Base-by-base conservation (phyloP, 2,113 vertebrate genomes). In the Rhombomys opimus region DNA sequence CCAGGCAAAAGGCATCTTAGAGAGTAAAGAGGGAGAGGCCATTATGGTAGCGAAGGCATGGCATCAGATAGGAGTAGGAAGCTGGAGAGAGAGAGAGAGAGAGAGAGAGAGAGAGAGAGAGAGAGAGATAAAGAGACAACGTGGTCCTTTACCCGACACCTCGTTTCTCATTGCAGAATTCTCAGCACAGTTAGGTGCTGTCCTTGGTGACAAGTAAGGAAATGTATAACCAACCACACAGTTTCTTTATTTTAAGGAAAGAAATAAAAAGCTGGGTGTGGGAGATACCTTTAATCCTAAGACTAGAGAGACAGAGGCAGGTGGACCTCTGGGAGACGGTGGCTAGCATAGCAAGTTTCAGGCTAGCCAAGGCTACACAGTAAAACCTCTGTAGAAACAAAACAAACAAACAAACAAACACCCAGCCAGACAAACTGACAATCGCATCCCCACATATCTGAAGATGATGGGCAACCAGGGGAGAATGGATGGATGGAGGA, bases 131-230 rank as follows among this genome's bases (percentile, higher is more conserved):
- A 67, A 35, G 17, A 20, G 63, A 78, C 30, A 78, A 81, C 65
- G 84, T 54, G 17, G 22, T 54, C 80, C 68, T 93, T 97, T 3
- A 20, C 12, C 7, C 88, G 50, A 20, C 50, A 32, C 68, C 81
- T 78, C 0, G 1, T 68, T 63, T 95, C 50, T 89, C 27, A 38
- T 6, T 93, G 90, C 57, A 93, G 95, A 96, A 2, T 96, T 96
- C 90, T 89, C 89, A 88, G 6, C 89, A 96, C 91, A 90, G 84
- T 0, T 2, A 77, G 67, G 35, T 96, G 70, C 95, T 97, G 76
- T 91, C 95, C 46, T 46, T 75, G 8, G 3, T 59, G 96, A 90
- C 90, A 96, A 97, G 67, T 93, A 84, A 97, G 94, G 89, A 94
- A 93, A 82, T 61, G 72, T 3, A 20, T 6, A 67, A 57, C 82